Evolutionary conservation across 2,888 invertebrate species (phyloP).

Genomic region (Taphrorychus bicolor): DNA sequence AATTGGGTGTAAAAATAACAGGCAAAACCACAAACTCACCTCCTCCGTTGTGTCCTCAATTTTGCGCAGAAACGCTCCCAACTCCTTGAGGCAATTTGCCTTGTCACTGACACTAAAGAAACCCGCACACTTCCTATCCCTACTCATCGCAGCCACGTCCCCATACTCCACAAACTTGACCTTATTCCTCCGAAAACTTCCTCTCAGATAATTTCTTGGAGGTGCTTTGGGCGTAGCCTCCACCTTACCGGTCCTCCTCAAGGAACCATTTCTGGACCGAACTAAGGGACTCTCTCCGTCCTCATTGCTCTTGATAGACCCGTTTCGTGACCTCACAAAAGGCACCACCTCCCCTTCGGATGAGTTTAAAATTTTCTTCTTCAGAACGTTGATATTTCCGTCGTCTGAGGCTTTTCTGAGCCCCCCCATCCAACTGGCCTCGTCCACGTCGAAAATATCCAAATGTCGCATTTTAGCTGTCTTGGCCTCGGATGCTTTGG

Average conservation of each 20-base stretch:
- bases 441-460: constrained; percentile 60
- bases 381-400: constrained; percentile 17
- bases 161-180: constrained; percentile 47
- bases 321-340: constrained; percentile 32
- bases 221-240: constrained; percentile 50
- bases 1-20: no score
- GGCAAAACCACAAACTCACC: constrained; percentile 16
- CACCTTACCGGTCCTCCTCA: constrained; percentile 30
- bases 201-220: constrained; percentile 65
- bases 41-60: constrained; percentile 14
- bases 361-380: constrained; percentile 29
- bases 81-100: constrained; percentile 50
- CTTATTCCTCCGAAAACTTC: constrained; percentile 59
- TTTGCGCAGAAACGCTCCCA: constrained; percentile 39
- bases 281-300: constrained; percentile 4
- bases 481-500: constrained; percentile 68
- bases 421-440: constrained; percentile 49
- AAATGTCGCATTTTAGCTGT: constrained; percentile 67
- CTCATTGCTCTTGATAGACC: constrained; percentile 31
- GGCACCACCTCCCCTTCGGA: constrained; percentile 5
- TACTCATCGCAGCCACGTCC: constrained; percentile 46
- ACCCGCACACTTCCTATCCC: constrained; percentile 46
- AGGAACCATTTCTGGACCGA: constrained; percentile 33
- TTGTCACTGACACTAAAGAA: constrained; percentile 46
- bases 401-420: constrained; percentile 45